Conservation (phyloP, 2,113 vertebrate species). For the Camelus dromedarius region DNA sequence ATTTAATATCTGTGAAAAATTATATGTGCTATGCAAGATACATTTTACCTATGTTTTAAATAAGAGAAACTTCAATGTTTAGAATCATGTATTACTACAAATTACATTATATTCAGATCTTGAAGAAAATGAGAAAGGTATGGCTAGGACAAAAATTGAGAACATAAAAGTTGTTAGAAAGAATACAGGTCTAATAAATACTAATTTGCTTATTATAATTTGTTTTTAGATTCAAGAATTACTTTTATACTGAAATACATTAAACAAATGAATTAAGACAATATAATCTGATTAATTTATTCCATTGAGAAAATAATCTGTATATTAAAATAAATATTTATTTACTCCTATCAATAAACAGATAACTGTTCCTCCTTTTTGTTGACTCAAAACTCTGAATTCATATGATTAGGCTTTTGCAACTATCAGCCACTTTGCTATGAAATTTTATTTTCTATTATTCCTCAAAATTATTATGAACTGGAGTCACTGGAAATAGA, state of each 20-base stretch:
- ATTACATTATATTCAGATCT: not conserved
- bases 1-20: no score
- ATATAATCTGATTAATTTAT: not conserved
- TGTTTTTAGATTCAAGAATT: not conserved
- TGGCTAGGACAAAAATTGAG: not conserved
- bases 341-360: not conserved
- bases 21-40: no score
- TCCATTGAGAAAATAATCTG: not conserved
- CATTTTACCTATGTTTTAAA: not conserved
- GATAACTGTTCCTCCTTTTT: not conserved
- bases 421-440: not conserved
- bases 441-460: not conserved
- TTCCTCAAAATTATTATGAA: not conserved
- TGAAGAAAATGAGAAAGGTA: not conserved
- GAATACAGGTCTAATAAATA: not conserved
- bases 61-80: not conserved
- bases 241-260: not conserved
- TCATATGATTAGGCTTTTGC: not conserved
- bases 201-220: not conserved
- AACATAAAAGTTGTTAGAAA: not conserved
- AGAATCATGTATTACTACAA: not conserved
- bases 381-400: not conserved
- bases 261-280: not conserved
- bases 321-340: not conserved
- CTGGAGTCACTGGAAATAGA: not conserved